These are phyloP conservation scores for Bungarus multicinctus DNA, from an alignment of 2,113 vertebrate species.

Conservation along the genomic window DNA sequence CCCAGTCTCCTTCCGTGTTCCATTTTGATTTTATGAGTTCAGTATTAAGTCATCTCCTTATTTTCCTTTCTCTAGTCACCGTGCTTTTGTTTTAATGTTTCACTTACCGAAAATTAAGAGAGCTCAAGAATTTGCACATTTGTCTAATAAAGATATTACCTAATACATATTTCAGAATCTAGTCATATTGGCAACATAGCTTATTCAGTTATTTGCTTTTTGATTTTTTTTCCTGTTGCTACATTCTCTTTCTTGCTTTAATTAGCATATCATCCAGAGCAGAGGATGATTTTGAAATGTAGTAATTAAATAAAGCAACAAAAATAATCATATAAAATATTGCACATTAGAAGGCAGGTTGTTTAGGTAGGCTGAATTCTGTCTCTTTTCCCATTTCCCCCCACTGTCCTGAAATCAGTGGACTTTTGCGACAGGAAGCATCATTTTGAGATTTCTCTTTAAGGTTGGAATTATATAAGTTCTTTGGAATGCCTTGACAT, in stretches of 20 bases:
- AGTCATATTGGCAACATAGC: neutral
- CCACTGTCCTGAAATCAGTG: neutral
- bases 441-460: constrained; percentile 11
- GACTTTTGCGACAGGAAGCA: neutral
- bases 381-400: no score
- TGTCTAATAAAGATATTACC: neutral
- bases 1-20: neutral
- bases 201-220: neutral
- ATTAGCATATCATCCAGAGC: neutral
- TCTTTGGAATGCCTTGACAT: neutral
- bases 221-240: neutral
- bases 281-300: neutral
- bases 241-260: neutral
- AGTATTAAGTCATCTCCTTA: neutral
- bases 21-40: neutral
- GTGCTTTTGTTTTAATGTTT: neutral
- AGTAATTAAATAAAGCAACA: neutral
- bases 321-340: neutral
- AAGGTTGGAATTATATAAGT: neutral
- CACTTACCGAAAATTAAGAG: neutral
- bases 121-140: neutral
- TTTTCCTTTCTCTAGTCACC: neutral
- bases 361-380: neutral
- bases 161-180: neutral
- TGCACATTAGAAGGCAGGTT: neutral